Evolutionary conservation across 2,888 invertebrate genomes (phyloP).

Genomic region (Calliphora vomitoria): DNA sequence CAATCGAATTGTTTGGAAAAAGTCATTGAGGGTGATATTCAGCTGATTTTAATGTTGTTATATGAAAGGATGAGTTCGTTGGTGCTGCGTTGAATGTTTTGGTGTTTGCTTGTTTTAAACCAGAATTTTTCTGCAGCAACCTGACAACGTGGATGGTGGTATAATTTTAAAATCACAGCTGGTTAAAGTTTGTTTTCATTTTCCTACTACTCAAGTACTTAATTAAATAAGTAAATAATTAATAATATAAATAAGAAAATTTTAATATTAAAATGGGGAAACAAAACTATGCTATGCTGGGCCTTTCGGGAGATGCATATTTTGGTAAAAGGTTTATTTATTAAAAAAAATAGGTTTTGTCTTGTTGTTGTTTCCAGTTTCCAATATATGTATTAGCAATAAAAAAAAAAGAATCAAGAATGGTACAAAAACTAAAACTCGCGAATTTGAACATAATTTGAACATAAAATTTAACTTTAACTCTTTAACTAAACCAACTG

Average conservation of each 20-base stretch:
- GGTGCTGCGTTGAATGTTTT: slow-evolving; percentile 75
- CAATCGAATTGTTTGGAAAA: slow-evolving; percentile 64
- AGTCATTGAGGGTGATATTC: slow-evolving; percentile 66
- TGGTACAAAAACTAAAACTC: no score
- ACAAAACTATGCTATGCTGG: neutral
- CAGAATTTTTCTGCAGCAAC: slow-evolving; percentile 52
- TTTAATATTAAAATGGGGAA: neutral
- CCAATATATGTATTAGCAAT: no score
- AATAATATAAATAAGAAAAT: slow-evolving; percentile 19
- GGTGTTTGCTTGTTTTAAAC: slow-evolving; percentile 81
- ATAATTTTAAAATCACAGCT: slow-evolving; percentile 73
- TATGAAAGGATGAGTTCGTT: slow-evolving; percentile 18
- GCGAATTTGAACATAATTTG: no score
- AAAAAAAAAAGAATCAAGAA: no score
- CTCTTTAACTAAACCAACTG: no score
- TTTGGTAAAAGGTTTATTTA: no score
- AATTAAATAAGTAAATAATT: slow-evolving; percentile 62
- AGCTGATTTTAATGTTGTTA: slow-evolving; percentile 42
- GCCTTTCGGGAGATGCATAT: no score
- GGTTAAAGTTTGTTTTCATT: slow-evolving; percentile 71
- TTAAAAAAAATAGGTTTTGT: no score
- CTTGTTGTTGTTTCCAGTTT: no score
- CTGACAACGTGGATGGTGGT: slow-evolving; percentile 59
- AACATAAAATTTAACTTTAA: no score
- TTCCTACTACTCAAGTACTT: slow-evolving; percentile 43